Percentiles rank a stretch among this genome's conserved stretches.
These are phyloP conservation scores for Toxonevra muliebris DNA, from an alignment of 2,888 invertebrate species.

Conservation along the genomic window DNA sequence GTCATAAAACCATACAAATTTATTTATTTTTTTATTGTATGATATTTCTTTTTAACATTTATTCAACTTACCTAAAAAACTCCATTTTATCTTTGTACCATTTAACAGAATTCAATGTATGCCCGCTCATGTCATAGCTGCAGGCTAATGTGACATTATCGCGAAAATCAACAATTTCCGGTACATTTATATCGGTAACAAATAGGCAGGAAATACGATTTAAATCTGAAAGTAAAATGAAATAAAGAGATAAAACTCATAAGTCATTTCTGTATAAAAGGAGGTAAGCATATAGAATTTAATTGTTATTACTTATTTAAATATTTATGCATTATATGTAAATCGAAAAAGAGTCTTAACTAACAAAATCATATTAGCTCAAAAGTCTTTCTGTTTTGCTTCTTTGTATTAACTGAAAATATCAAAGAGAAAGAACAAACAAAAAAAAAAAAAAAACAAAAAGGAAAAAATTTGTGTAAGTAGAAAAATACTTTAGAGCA, in stretches of 20 bases:
- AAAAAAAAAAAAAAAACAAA: conserved; percentile 7
- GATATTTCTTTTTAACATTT: background rate
- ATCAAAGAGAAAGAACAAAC: background rate
- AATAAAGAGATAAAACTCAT: conserved; percentile 7
- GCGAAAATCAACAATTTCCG: conserved; percentile 66
- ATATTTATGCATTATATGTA: too few relatives aligned
- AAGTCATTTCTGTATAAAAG: too few relatives aligned
- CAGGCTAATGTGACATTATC: conserved; percentile 66
- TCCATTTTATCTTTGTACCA: conserved; percentile 67
- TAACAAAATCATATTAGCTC: too few relatives aligned
- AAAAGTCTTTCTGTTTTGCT: too few relatives aligned
- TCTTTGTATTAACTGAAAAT: too few relatives aligned
- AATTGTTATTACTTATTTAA: too few relatives aligned
- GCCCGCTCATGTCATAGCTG: conserved; percentile 66
- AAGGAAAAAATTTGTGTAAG: conserved; percentile 4
- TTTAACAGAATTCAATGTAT: conserved; percentile 67
- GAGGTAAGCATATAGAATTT: too few relatives aligned
- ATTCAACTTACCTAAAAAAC: conserved; percentile 66
- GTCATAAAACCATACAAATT: too few relatives aligned
- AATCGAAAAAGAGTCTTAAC: too few relatives aligned
- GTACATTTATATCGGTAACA: conserved; percentile 66
- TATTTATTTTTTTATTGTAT: too few relatives aligned
- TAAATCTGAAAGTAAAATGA: conserved; percentile 47
- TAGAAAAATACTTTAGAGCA: conserved; percentile 8
- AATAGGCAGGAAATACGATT: conserved; percentile 53